These are phyloP conservation scores for Nautilus pompilius DNA, from an alignment of 1,140 invertebrate genomes.

Conservation along the genomic window DNA sequence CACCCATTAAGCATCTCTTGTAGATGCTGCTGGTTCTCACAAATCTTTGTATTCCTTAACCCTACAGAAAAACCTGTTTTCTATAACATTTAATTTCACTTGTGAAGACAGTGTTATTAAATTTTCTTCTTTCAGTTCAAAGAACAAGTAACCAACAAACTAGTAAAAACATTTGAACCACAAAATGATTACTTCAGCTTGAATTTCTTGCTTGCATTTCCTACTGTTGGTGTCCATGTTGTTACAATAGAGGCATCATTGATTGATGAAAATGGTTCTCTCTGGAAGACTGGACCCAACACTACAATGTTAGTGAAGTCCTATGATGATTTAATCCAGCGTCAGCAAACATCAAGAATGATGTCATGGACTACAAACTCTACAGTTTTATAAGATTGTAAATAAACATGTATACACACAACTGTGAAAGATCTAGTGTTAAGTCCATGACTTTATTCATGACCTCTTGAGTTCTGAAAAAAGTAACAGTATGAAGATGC, in stretches of 20 bases:
- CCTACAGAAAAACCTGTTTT: too few species aligned
- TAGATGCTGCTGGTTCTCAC: too few species aligned
- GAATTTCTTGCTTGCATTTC: conserved; percentile 69
- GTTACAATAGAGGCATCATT: conserved; percentile 71
- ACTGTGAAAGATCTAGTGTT: too few species aligned
- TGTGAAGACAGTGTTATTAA: too few species aligned
- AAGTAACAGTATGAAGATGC: too few species aligned
- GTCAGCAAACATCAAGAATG: conserved; percentile 14
- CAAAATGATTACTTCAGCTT: conserved; percentile 78
- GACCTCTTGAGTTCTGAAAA: too few species aligned
- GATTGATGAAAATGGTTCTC: conserved; percentile 68
- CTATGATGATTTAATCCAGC: conserved; percentile 62
- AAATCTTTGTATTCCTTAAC: too few species aligned
- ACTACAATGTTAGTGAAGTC: conserved; percentile 68
- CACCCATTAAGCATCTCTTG: too few species aligned
- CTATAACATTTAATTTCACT: too few species aligned
- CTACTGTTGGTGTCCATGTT: conserved; percentile 56
- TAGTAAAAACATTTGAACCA: conserved; percentile 68
- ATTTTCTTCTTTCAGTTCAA: conserved; percentile 33
- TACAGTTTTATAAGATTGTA: too few species aligned
- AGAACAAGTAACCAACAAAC: conserved; percentile 56
- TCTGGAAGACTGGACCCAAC: conserved; percentile 74
- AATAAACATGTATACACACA: too few species aligned
- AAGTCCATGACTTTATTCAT: too few species aligned
- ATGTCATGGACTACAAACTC: background rate